These are phyloP conservation scores for Natator depressus DNA, from an alignment of 2,113 vertebrate genomes.

Conservation along the genomic window DNA sequence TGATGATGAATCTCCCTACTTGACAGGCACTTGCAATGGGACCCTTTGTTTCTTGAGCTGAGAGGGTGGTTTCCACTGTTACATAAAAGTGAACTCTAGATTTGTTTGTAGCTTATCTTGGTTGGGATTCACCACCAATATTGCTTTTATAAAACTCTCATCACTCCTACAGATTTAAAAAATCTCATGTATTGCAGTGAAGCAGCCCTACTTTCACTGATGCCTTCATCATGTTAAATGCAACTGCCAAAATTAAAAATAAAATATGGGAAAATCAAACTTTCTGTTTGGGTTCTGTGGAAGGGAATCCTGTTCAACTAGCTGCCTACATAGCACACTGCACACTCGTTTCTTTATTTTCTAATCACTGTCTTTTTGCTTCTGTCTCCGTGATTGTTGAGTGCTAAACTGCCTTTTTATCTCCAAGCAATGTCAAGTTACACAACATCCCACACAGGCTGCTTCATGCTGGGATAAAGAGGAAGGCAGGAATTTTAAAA, in stretches of 20 bases:
- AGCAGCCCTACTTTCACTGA: background rate
- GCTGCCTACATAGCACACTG: slow-evolving; percentile 55
- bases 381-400: slow-evolving; percentile 69
- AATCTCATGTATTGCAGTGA: background rate
- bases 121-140: background rate
- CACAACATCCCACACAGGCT: slow-evolving; percentile 57
- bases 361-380: slow-evolving; percentile 82
- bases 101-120: background rate
- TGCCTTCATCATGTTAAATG: background rate
- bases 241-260: background rate
- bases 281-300: slow-evolving; percentile 4
- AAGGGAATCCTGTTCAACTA: background rate
- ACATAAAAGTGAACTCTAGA: background rate
- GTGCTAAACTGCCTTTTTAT: slow-evolving; percentile 79
- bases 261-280: slow-evolving; percentile 11
- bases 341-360: slow-evolving; percentile 75
- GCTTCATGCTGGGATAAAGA: slow-evolving; percentile 82
- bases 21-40: background rate
- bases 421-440: slow-evolving; percentile 80
- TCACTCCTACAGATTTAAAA: background rate
- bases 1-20: background rate
- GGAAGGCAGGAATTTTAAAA: slow-evolving; percentile 82
- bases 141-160: background rate
- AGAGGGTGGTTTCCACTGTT: background rate
- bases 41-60: background rate